A percentile compares a stretch with the other conserved stretches of the same genome.
Conservation (phyloP, 2,797 vertebrate genomes). For the Sebastolobus alascanus region DNA sequence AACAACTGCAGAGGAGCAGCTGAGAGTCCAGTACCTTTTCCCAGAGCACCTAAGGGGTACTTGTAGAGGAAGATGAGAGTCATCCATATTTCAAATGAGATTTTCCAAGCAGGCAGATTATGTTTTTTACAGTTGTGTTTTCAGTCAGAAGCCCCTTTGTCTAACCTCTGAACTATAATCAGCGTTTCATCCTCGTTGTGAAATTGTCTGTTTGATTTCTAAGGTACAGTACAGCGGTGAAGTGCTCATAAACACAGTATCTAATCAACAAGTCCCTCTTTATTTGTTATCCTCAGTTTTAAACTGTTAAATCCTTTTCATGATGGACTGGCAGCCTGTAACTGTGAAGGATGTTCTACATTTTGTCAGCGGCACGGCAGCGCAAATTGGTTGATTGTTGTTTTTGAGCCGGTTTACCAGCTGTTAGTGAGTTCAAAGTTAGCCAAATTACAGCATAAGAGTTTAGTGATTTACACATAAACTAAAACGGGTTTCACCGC, state of each 20-base stretch:
- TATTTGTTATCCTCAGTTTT: neutral
- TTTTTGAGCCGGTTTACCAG: neutral
- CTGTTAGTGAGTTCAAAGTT: neutral
- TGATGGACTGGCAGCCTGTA: neutral
- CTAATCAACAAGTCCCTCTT: neutral
- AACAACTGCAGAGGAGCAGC: conserved; percentile 40
- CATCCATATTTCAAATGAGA: conserved; percentile 17
- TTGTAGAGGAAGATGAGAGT: conserved; percentile 30
- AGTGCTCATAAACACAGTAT: too few relatives aligned
- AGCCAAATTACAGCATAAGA: neutral
- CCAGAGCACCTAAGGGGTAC: conserved; percentile 24
- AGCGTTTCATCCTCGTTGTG: neutral
- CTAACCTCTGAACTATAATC: neutral
- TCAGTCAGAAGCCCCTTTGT: neutral
- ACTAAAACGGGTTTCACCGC: neutral
- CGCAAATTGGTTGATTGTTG: neutral
- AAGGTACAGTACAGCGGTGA: too few relatives aligned
- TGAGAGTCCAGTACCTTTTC: conserved; percentile 38
- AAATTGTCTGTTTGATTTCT: neutral
- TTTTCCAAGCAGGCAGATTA: neutral
- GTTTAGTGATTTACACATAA: neutral
- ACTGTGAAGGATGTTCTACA: neutral
- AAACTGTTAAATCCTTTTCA: neutral
- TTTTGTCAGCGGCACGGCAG: neutral
- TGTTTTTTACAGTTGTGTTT: neutral